phyloP scores from a whole-genome alignment of 64 coral and sea anemone genomes.

The Dendrophyllia cribrosa region DNA sequence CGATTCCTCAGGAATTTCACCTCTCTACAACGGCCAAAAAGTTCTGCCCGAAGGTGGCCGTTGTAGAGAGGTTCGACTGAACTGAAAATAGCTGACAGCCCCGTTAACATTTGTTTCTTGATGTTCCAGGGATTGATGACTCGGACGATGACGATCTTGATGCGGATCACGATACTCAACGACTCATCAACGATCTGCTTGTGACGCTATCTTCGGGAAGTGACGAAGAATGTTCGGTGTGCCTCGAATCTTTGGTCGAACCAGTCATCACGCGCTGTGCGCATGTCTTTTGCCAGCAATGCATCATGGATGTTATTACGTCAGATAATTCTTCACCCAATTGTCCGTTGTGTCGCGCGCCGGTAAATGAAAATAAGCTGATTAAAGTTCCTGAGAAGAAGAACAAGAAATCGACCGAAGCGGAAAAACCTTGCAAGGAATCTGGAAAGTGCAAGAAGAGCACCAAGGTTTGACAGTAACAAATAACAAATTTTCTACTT shows the following conservation, averaged over 20 bases:
- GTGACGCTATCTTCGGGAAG: slow-evolving; percentile 68
- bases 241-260: slow-evolving; percentile 80
- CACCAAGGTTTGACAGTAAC: slow-evolving; percentile 64
- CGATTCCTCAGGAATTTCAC: too few species aligned
- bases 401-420: slow-evolving; percentile 45
- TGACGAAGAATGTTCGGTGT: slow-evolving; percentile 88
- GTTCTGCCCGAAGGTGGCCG: too few species aligned
- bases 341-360: slow-evolving; percentile 84
- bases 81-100: too few species aligned
- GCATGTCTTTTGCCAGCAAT: slow-evolving; percentile 83
- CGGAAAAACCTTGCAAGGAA: slow-evolving; percentile 1
- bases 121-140: slow-evolving; percentile 13
- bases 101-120: too few species aligned
- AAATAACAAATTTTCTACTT: too few species aligned
- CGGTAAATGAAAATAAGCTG: slow-evolving; percentile 80
- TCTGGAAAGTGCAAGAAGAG: slow-evolving; percentile 28
- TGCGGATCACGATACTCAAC: slow-evolving; percentile 56
- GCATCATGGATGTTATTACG: slow-evolving; percentile 84
- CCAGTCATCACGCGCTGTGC: slow-evolving; percentile 91
- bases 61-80: too few species aligned
- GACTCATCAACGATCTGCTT: slow-evolving; percentile 80
- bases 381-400: slow-evolving; percentile 76
- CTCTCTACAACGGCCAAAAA: too few species aligned
- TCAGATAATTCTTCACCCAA: slow-evolving; percentile 64
- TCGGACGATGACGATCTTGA: slow-evolving; percentile 62